These are phyloP conservation scores for Sebastes itinus DNA, from an alignment of 2,797 vertebrate genomes.

Conservation along the genomic window DNA sequence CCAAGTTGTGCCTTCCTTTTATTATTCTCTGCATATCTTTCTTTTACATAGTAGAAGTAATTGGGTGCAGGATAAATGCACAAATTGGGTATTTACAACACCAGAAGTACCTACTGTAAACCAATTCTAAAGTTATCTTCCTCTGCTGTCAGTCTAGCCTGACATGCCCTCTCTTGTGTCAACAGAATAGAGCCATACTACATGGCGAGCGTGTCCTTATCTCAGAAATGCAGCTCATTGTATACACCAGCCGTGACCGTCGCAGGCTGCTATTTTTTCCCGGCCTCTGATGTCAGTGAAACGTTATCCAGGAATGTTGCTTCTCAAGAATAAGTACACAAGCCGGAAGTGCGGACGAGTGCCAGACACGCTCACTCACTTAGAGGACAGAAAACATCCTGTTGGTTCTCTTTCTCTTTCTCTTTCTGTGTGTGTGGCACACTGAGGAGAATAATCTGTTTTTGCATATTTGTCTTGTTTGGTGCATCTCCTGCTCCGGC, in stretches of 20 bases:
- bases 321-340: conserved; percentile 11
- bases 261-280: conserved; percentile 21
- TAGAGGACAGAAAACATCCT: conserved; percentile 57
- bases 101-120: background rate
- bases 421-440: background rate
- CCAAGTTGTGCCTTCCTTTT: background rate
- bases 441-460: conserved; percentile 20
- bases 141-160: background rate
- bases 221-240: conserved; percentile 23
- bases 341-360: conserved; percentile 39
- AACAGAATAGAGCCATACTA: background rate
- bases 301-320: conserved; percentile 29
- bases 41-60: background rate
- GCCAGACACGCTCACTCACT: conserved; percentile 58
- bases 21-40: background rate
- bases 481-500: conserved; percentile 20
- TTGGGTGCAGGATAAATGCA: background rate
- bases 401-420: conserved; percentile 35
- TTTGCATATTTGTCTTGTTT: conserved; percentile 34
- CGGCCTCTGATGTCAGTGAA: conserved; percentile 19
- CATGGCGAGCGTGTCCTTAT: conserved; percentile 14
- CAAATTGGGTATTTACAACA: background rate
- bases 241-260: background rate
- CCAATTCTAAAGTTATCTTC: background rate
- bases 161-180: background rate